These are phyloP conservation scores for Fragum whitleyi DNA, from an alignment of 2,888 invertebrate species.

Conservation along the genomic window DNA sequence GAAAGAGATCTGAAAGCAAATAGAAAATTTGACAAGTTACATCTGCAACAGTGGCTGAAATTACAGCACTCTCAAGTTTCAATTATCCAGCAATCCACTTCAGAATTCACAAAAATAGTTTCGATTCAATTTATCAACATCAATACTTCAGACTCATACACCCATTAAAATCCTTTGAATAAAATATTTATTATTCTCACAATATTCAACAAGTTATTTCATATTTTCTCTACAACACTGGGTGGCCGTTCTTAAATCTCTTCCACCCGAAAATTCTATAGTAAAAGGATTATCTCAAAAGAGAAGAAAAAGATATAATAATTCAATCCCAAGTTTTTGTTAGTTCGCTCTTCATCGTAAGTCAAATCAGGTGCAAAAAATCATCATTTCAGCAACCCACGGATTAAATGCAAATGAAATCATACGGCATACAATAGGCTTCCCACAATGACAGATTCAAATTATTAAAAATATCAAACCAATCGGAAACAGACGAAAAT, in stretches of 20 bases:
- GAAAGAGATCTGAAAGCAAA: too few species aligned
- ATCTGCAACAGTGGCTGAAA: background rate
- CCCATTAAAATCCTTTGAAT: slow-evolving; percentile 12
- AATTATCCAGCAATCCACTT: slow-evolving; percentile 19
- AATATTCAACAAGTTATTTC: slow-evolving; percentile 25
- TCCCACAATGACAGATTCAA: slow-evolving; percentile 48
- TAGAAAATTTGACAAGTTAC: background rate
- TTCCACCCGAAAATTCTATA: slow-evolving; percentile 21
- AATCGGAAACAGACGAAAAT: slow-evolving; percentile 62
- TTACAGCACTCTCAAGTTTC: slow-evolving; percentile 10
- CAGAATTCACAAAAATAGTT: slow-evolving; percentile 7
- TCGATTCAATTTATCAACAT: slow-evolving; percentile 7
- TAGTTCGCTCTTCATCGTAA: slow-evolving; percentile 24
- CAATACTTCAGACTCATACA: slow-evolving; percentile 9
- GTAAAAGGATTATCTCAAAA: slow-evolving; percentile 27
- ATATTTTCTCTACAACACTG: slow-evolving; percentile 26
- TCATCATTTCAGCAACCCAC: slow-evolving; percentile 43
- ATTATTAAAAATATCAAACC: slow-evolving; percentile 44
- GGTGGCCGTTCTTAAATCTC: slow-evolving; percentile 27
- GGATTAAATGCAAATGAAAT: slow-evolving; percentile 59
- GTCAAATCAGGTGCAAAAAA: slow-evolving; percentile 30
- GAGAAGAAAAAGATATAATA: slow-evolving; percentile 27
- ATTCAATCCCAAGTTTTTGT: slow-evolving; percentile 36
- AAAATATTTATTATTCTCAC: slow-evolving; percentile 23
- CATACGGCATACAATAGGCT: slow-evolving; percentile 46